Base-by-base conservation (phyloP, 1,140 invertebrate species). In the Hetaerina americana region DNA sequence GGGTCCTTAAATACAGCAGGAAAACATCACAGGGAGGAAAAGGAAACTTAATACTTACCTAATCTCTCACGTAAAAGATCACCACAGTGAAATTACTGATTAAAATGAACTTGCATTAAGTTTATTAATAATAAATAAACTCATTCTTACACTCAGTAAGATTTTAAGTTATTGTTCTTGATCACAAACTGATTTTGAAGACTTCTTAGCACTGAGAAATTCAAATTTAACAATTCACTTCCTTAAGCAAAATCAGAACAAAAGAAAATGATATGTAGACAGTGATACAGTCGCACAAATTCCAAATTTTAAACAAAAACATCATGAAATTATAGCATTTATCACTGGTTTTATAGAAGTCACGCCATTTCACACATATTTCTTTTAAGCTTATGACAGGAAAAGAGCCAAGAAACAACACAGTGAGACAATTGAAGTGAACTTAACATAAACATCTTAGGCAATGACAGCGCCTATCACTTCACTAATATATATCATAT, bases 401-500 rank as follows among this genome's bases (percentile, higher is more conserved):
- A 57, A 18, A 12, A 57, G 15, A 5, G 22, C 10, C 15, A 57
- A 57, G 40, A n/a, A 57, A 57, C 40, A 57, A 5, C 22, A 57
- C 22, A 12, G 22, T 57, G 40, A 57, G 40, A n/a, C 40, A 57
- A 57, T 57, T 12, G 2, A n/a, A 18, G n/a, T n/a, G n/a, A 57
- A 57, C 15, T 57, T 10, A 57, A 57, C 40, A 10, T 57, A 57
- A 10, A 57, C 40, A 57, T 57, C 22, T 57, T n/a, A 12, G 22
- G 40, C 40, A 57, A 57, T 57, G 40, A 57, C 40, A 57, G 18
- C 15, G 40, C 22, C 40, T n/a, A 18, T 18, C 10, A 57, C 22
- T 57, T 57, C 40, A 57, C 40, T 57, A 57, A 57, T 57, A 57
- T 57, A 57, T n/a, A n/a, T n/a, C n/a, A n/a, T n/a, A n/a, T n/a